Conservation (phyloP, 2,797 vertebrate genomes). For the Sebastes nivosus region DNA sequence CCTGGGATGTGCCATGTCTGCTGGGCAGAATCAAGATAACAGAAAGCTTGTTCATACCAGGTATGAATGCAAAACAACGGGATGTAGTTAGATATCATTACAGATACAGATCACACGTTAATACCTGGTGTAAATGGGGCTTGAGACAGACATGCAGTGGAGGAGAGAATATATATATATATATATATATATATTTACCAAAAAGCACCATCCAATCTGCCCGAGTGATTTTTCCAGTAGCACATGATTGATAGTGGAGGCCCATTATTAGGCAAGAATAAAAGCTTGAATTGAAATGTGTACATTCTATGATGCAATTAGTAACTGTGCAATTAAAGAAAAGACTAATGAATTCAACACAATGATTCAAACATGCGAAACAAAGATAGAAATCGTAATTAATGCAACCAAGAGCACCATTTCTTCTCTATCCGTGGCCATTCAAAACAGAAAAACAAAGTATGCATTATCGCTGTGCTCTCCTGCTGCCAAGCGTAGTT, state of each 20-base stretch:
- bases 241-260: constrained; percentile 19
- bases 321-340: constrained; percentile 50
- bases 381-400: constrained; percentile 66
- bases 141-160: neutral
- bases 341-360: constrained; percentile 48
- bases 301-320: constrained; percentile 63
- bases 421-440: constrained; percentile 28
- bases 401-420: constrained; percentile 12
- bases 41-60: neutral
- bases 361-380: constrained; percentile 35
- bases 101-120: neutral
- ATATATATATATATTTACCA: too few relatives aligned
- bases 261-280: constrained; percentile 35
- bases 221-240: constrained; percentile 7
- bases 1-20: neutral
- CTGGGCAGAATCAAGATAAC: neutral
- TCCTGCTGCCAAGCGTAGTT: constrained; percentile 44
- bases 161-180: neutral
- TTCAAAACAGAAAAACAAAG: constrained; percentile 52
- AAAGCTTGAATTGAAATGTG: constrained; percentile 39
- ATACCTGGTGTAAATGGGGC: neutral
- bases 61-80: neutral
- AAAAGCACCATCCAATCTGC: neutral
- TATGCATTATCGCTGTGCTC: constrained; percentile 35
- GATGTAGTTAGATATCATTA: neutral